These are phyloP conservation scores for Rhabdomys dilectus DNA, from an alignment of 2,113 vertebrate genomes.

Conservation along the genomic window DNA sequence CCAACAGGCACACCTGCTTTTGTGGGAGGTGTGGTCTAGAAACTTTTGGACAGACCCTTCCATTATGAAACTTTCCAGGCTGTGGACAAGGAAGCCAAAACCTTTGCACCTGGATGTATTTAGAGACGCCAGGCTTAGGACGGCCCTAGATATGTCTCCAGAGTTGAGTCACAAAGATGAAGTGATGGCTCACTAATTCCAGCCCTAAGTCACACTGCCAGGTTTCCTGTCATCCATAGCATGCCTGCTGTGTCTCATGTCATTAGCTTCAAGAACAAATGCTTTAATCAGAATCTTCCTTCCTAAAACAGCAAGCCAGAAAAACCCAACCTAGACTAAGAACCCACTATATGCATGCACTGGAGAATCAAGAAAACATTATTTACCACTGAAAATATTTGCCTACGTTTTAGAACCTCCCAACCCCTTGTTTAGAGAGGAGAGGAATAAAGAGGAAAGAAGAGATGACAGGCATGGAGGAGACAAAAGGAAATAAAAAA, in stretches of 20 bases:
- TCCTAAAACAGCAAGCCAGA: neutral
- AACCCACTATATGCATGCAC: neutral
- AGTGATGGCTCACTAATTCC: neutral
- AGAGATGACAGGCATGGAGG: neutral
- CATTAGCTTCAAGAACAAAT: neutral
- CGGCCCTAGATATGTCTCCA: neutral
- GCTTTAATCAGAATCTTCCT: slow-evolving; percentile 2
- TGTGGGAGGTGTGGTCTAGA: neutral
- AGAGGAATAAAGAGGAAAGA: neutral
- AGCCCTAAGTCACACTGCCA: neutral
- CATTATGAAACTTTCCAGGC: neutral
- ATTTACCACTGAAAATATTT: neutral
- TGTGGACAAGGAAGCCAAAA: neutral
- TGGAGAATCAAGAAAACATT: neutral
- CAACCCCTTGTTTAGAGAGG: neutral
- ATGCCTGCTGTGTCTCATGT: neutral
- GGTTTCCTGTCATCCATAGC: neutral
- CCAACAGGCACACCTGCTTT: neutral
- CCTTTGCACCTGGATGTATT: neutral
- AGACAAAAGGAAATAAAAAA: neutral
- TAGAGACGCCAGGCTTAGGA: neutral
- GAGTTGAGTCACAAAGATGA: neutral
- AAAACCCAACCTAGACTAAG: neutral
- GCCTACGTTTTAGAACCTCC: neutral
- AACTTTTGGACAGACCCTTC: neutral